Percentiles rank a stretch among this genome's conserved stretches.
phyloP scores from a whole-genome alignment of 1,140 invertebrate species.

The Gonatopus flavifemur region DNA sequence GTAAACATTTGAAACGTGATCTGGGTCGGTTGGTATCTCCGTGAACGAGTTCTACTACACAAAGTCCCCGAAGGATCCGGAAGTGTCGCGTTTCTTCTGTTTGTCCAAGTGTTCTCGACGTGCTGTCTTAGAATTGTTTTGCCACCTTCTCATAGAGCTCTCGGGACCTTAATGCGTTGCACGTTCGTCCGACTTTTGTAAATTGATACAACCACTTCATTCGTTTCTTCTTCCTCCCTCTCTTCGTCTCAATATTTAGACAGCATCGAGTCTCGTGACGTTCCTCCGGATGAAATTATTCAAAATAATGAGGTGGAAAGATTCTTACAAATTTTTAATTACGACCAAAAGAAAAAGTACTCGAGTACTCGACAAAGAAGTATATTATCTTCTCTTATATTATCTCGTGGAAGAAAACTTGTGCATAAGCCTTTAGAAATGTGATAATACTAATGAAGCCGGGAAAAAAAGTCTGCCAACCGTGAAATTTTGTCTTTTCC shows the following conservation, averaged over 20 bases:
- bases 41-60: neutral
- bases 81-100: constrained; percentile 34
- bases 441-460: too few species aligned
- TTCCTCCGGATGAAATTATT: too few species aligned
- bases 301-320: too few species aligned
- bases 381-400: too few species aligned
- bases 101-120: constrained; percentile 37
- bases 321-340: too few species aligned
- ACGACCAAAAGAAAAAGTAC: too few species aligned
- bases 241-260: constrained; percentile 19
- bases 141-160: constrained; percentile 19
- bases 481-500: too few species aligned
- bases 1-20: too few species aligned
- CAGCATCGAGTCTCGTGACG: constrained; percentile 6
- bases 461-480: too few species aligned
- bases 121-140: constrained; percentile 31
- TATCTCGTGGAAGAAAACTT: too few species aligned
- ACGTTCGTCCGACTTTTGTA: constrained; percentile 21
- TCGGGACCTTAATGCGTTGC: constrained; percentile 20
- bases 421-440: too few species aligned
- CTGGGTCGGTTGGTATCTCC: constrained; percentile 7
- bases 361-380: too few species aligned
- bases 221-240: constrained; percentile 16
- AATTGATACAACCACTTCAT: constrained; percentile 20
- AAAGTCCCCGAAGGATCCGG: constrained; percentile 15